Evolutionary conservation across 2,888 invertebrate genomes (phyloP), one percentile per base, ranked within the genome.

Genomic region (Dichetophora obliterata): DNA sequence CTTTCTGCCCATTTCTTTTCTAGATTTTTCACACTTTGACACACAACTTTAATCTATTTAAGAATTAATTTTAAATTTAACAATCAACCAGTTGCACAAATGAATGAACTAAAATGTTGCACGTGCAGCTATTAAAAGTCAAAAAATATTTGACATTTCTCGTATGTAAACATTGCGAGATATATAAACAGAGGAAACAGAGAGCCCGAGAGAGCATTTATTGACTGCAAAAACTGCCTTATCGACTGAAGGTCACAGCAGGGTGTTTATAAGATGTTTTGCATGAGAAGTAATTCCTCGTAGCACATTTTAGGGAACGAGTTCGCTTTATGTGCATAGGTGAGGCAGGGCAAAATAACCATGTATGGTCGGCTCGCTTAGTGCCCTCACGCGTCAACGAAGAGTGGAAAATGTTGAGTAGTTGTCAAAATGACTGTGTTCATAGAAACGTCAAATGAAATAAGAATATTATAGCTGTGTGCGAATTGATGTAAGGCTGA

Each of bases 1-100:
- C 87, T 93, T 93, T 87, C 93, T 95, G 9, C 93, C 93, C 95
- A 94, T 94, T 82, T 82, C 83, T 19, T n/a, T 4, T 11, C 1
- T 43, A 43, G 43, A 43, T 43, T 43, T 43, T 3, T 11, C 43
- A 43, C 43, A 52, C 34, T 54, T n/a, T 27, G 34, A 31, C 14
- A 43, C 27, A 43, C 19, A 19, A 50, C 6, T 14, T 27, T 50
- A 22, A 27, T 50, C 11, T 27, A 27, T 68, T 48, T 24, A 24
- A 68, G 16, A 48, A 9, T 37, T 57, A 37, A 27, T 11, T 54
- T 71, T 19, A 57, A 57, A 37, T 68, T 22, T 9, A 37, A 57
- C 54, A 34, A 57, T 5, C 24, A 57, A 70, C 31, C 34, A 57
- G 57, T 57, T 37, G 57, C 16, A 57, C 34, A 14, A 34, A 70